Percentiles rank a stretch among this genome's conserved stretches.
phyloP scores from a whole-genome alignment of 2,113 vertebrate species.

The Numenius arquata region DNA sequence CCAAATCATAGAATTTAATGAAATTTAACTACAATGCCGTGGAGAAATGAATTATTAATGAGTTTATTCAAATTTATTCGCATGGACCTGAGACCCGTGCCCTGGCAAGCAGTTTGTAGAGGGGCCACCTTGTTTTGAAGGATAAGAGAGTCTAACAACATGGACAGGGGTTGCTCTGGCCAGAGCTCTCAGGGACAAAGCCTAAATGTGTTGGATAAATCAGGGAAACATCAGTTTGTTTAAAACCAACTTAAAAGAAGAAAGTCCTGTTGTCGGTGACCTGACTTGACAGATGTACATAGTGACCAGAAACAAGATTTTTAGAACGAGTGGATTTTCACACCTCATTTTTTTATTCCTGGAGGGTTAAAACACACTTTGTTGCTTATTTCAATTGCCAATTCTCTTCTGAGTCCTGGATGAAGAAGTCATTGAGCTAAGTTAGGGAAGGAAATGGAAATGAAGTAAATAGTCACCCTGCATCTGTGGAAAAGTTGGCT shows the following conservation, averaged over 20 bases:
- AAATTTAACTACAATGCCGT: not conserved
- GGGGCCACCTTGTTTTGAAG: not conserved
- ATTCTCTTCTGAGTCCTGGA: not conserved
- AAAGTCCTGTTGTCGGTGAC: not conserved
- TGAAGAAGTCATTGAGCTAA: not conserved
- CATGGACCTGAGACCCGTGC: not conserved
- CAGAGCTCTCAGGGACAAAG: not conserved
- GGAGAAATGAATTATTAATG: not conserved
- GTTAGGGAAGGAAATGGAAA: not conserved
- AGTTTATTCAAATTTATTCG: not conserved
- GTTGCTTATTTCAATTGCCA: not conserved
- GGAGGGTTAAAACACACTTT: not conserved
- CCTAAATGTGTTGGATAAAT: not conserved
- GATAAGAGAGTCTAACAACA: not conserved
- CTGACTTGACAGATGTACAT: not conserved
- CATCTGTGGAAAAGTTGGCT: not conserved
- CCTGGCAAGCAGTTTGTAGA: not conserved
- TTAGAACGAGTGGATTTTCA: not conserved
- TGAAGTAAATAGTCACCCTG: not conserved
- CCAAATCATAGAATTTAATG: not conserved
- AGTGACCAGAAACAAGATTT: not conserved
- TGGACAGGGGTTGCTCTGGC: fast-evolving
- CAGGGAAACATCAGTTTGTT: not conserved
- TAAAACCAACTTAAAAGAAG: not conserved
- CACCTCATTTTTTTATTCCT: not conserved